Base-by-base conservation (phyloP, 2,113 vertebrate genomes). In the Porphyrio hochstetteri region DNA sequence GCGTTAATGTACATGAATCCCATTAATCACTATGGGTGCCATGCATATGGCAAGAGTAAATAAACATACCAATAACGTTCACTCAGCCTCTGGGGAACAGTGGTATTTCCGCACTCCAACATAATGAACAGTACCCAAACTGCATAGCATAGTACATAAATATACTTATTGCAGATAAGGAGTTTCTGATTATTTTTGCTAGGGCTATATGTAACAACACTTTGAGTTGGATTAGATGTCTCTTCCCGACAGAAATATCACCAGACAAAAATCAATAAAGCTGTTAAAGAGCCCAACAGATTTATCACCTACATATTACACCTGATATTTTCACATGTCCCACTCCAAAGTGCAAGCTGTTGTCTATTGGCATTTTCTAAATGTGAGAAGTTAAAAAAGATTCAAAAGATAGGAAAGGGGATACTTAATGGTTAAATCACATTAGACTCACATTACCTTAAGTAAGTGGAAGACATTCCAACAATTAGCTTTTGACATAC, bases 321-420 rank as follows among this genome's bases (percentile, higher is more conserved):
- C 86, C 94, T 96, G 96, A 68, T 95, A 97, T 96, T 97, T 97
- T 72, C 86, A 92, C 69, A 69, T 61, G 68, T 44, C 50, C 93
- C 86, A 90, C 90, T 90, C 88, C 81, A 80, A 82, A 96, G 85
- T 70, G 90, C 93, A 97, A 94, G 93, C 92, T 57, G 96, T 97
- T 97, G 82, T 97, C 93, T 98, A 93, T n/a, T 96, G 88, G 88
- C 91, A 96, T 97, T 97, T 98, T 92, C 85, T 82, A 97, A 96
- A 96, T 94, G 87, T 40, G 55, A 97, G 75, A 87, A 90, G 75
- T 91, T 92, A 92, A 91, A 95, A 40, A 57, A 75, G 80, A 96
- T 21, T 90, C 59, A 61, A 79, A 97, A 96, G 67, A 23, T 59
- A 93, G 60, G 31, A 77, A 94, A 82, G 83, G 33, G 21, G 50